A percentile compares a stretch with the other conserved stretches of the same genome.
phyloP scores from a whole-genome alignment of 2,113 vertebrate genomes.

The Cinclus cinclus region DNA sequence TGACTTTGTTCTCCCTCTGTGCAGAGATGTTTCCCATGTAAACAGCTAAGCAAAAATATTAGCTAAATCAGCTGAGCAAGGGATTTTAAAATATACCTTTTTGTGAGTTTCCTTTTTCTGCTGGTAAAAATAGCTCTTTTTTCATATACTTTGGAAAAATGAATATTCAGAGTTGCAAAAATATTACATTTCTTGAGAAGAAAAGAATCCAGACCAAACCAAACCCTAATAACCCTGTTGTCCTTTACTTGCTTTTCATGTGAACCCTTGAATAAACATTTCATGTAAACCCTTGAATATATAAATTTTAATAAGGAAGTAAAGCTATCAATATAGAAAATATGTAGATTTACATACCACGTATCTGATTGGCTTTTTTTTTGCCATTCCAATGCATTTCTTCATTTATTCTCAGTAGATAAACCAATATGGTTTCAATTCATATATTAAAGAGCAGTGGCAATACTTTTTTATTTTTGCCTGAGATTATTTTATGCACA shows the following conservation, averaged over 20 bases:
- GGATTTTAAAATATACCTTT: neutral
- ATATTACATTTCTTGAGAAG: neutral
- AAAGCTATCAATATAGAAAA: neutral
- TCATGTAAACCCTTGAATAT: neutral
- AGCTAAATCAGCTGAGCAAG: neutral
- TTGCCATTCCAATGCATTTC: neutral
- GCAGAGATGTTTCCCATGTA: neutral
- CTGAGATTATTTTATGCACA: slow-evolving; percentile 29
- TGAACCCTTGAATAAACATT: neutral
- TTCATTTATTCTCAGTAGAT: slow-evolving; percentile 9
- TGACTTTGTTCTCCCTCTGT: neutral
- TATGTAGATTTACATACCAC: neutral
- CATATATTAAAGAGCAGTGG: neutral
- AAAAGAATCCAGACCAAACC: neutral
- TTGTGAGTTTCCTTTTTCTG: neutral
- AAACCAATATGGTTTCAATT: slow-evolving; percentile 43
- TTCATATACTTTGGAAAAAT: neutral
- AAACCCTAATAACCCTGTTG: neutral
- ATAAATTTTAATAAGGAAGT: neutral
- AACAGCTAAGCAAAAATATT: neutral
- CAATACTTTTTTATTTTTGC: slow-evolving; percentile 24
- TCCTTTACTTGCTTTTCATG: neutral
- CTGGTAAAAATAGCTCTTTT: neutral
- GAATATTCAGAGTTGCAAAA: neutral
- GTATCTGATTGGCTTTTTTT: neutral